These are phyloP conservation scores for Ligdia adustata DNA, from an alignment of 2,888 invertebrate genomes.

Conservation along the genomic window DNA sequence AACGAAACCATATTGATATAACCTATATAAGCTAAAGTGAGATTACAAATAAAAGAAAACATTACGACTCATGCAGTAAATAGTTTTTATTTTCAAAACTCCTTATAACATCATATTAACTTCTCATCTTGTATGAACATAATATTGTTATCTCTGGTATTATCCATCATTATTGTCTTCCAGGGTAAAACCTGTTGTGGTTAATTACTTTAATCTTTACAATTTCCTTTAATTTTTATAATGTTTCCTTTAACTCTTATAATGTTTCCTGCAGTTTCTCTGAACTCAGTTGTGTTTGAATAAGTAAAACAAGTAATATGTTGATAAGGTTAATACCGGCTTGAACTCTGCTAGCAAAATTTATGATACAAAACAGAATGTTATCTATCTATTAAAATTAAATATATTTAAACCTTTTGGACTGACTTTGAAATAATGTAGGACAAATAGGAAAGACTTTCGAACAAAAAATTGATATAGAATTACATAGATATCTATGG, in stretches of 20 bases:
- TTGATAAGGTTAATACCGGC: too few relatives aligned
- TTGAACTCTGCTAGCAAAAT: too few relatives aligned
- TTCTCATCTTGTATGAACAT: constrained; percentile 68
- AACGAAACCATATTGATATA: too few relatives aligned
- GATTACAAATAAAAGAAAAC: not conserved
- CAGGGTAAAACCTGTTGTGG: constrained; percentile 74
- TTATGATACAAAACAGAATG: too few relatives aligned
- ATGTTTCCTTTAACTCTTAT: constrained; percentile 16
- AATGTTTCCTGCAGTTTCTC: constrained; percentile 18
- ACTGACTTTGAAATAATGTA: too few relatives aligned
- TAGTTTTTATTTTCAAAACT: constrained; percentile 80
- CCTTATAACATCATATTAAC: constrained; percentile 68
- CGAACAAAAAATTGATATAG: too few relatives aligned
- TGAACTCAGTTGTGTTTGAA: constrained; percentile 1
- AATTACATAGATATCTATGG: too few relatives aligned
- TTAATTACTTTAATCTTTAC: constrained; percentile 51
- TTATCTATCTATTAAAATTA: too few relatives aligned
- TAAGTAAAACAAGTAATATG: too few relatives aligned
- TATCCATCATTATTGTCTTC: constrained; percentile 81
- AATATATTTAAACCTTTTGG: too few relatives aligned
- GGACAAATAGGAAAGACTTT: too few relatives aligned
- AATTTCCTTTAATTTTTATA: constrained; percentile 41
- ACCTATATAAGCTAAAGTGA: too few relatives aligned
- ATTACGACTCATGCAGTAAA: constrained; percentile 74
- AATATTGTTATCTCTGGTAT: constrained; percentile 74